Evolutionary conservation across 2,797 vertebrate species (phyloP).

Genomic region (Cephalopachus bancanus): DNA sequence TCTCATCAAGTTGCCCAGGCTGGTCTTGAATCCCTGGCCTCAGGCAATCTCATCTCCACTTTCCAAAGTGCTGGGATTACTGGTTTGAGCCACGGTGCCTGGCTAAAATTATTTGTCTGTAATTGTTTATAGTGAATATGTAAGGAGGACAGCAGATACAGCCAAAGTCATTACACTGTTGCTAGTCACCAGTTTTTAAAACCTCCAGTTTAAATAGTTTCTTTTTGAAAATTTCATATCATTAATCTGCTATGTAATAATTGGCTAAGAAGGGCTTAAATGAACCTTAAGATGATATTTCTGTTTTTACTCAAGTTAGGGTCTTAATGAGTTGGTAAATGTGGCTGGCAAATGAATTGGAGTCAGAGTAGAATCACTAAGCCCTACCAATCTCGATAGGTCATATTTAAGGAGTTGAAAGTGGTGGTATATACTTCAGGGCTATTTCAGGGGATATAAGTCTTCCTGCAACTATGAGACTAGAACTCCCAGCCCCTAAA

Average conservation of each 20-base stretch:
- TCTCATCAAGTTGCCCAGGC: too few species aligned
- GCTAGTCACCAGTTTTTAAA: neutral
- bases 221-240: slow-evolving; percentile 53
- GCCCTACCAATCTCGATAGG: neutral
- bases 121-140: slow-evolving; percentile 10
- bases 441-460: neutral
- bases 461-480: neutral
- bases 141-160: neutral
- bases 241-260: slow-evolving; percentile 10
- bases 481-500: neutral
- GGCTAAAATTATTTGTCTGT: neutral
- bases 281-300: neutral
- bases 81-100: too few species aligned
- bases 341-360: neutral
- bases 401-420: neutral
- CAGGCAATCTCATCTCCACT: too few species aligned
- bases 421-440: neutral
- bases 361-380: slow-evolving; percentile 4
- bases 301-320: slow-evolving; percentile 41
- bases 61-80: too few species aligned
- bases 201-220: neutral
- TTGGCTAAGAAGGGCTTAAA: slow-evolving; percentile 16
- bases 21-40: too few species aligned
- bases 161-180: neutral
- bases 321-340: slow-evolving; percentile 25